Evolutionary conservation across 2,797 vertebrate genomes (phyloP).

Genomic region (Numenius phaeopus): DNA sequence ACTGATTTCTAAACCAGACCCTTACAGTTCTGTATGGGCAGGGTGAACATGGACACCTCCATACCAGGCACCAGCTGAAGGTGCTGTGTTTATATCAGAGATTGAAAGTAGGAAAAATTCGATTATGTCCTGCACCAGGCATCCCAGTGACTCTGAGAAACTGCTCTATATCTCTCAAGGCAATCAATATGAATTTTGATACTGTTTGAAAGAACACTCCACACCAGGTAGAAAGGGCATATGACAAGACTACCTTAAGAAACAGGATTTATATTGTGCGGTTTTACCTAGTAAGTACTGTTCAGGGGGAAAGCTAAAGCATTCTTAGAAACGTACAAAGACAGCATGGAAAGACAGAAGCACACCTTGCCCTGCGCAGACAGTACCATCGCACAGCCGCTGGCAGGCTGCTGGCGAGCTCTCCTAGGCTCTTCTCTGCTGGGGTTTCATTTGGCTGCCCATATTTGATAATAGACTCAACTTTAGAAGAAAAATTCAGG

Average conservation of each 20-base stretch:
- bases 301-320: not conserved
- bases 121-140: not conserved
- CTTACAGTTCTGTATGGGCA: not conserved
- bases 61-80: not conserved
- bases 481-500: not conserved
- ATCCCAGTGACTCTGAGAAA: not conserved
- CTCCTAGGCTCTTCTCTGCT: not conserved
- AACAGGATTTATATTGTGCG: fast-evolving
- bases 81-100: not conserved
- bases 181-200: not conserved
- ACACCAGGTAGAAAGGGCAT: not conserved
- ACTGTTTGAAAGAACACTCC: not conserved
- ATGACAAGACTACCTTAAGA: not conserved
- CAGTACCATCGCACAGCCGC: fast-evolving
- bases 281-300: not conserved
- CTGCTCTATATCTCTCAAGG: not conserved
- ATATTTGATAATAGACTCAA: not conserved
- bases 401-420: not conserved
- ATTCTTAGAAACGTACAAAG: not conserved
- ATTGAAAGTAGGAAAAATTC: not conserved
- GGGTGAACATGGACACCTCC: not conserved
- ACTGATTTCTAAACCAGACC: not conserved
- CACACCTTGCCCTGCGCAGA: fast-evolving
- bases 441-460: not conserved
- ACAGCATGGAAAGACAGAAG: not conserved